Percentiles rank a stretch among this genome's conserved stretches.
Evolutionary conservation across 2,113 vertebrate genomes (phyloP).

Genomic region (Canis aureus): DNA sequence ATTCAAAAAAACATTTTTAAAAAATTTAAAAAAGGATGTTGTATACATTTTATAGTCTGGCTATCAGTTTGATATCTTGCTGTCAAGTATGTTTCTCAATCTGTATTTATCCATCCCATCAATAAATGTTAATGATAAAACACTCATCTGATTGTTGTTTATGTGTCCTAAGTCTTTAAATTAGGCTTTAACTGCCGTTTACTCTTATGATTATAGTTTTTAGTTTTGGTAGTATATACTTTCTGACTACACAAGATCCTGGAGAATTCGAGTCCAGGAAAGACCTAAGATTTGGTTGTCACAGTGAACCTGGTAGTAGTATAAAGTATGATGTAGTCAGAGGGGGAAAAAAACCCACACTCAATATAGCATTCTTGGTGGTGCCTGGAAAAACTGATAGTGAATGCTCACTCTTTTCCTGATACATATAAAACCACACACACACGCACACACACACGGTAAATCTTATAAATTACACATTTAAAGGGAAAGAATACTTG

Average conservation of each 20-base stretch:
- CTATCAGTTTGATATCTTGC: conserved; percentile 84
- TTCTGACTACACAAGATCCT: conserved; percentile 24
- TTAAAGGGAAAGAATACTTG: conserved; percentile 20
- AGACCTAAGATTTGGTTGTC: conserved; percentile 31
- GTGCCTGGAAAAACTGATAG: conserved; percentile 5
- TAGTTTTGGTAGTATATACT: conserved; percentile 8
- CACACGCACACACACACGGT: background rate
- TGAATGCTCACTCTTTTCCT: background rate
- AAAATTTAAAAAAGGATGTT: conserved; percentile 72
- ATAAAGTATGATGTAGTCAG: conserved; percentile 8
- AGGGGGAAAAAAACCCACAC: background rate
- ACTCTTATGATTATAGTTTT: conserved; percentile 12
- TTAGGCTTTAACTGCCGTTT: conserved; percentile 40
- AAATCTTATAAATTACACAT: background rate
- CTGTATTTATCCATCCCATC: conserved; percentile 86
- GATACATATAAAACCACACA: background rate
- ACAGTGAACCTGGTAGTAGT: background rate
- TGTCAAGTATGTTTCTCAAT: conserved; percentile 85
- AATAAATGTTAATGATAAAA: conserved; percentile 84
- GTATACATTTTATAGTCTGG: conserved; percentile 85
- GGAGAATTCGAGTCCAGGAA: background rate
- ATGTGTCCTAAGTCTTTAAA: conserved; percentile 46
- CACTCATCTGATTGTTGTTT: conserved; percentile 60
- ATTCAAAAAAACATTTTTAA: conserved; percentile 56
- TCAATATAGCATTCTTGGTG: background rate